Conservation (phyloP, 2,113 vertebrate genomes). For the Panurus biarmicus region DNA sequence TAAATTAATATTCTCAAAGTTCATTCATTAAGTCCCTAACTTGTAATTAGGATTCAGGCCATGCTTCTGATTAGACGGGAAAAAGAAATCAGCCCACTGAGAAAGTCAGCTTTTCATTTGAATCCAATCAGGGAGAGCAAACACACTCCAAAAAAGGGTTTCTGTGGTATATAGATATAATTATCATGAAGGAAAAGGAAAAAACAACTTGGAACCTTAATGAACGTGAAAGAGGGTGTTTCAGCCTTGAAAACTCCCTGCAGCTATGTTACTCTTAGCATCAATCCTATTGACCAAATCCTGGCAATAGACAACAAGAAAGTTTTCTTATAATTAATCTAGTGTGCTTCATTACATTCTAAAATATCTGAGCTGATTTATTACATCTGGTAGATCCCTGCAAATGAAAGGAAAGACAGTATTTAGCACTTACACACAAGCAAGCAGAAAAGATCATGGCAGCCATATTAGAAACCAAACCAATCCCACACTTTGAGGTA, state of each 20-base stretch:
- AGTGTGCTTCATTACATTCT: background rate
- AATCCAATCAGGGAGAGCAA: conserved; percentile 37
- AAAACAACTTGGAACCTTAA: background rate
- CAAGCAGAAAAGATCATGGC: background rate
- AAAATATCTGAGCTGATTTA: background rate
- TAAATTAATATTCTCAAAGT: conserved; percentile 57
- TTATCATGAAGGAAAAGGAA: background rate
- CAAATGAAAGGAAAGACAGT: background rate
- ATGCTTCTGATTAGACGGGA: background rate
- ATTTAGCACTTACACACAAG: background rate
- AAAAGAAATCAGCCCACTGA: background rate
- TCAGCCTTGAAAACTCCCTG: background rate
- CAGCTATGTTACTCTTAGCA: background rate
- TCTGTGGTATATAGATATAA: background rate
- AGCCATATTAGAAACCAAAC: background rate
- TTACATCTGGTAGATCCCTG: background rate
- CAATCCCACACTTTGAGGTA: background rate
- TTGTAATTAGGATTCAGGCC: conserved; percentile 47
- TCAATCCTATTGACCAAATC: background rate
- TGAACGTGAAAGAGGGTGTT: background rate
- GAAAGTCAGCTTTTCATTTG: conserved; percentile 33
- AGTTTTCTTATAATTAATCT: background rate
- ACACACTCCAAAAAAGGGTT: background rate
- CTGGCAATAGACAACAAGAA: background rate
- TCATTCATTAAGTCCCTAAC: conserved; percentile 41